A percentile compares a stretch with the other conserved stretches of the same genome.
phyloP scores from a whole-genome alignment of 2,888 invertebrate genomes.

The Rosalia funebris region DNA sequence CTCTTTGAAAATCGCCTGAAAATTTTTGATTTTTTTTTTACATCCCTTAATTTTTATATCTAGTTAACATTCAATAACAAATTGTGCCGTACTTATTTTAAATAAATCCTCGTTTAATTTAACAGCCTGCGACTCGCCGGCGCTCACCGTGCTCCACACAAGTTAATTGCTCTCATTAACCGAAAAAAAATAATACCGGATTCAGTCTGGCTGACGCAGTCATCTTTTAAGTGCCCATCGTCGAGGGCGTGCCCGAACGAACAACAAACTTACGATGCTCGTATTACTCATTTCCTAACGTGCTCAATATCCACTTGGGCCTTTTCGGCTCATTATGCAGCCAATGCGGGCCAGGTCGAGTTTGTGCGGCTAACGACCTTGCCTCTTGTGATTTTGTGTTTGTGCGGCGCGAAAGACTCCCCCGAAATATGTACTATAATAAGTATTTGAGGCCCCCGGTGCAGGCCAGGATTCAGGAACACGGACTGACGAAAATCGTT shows the following conservation, averaged over 20 bases:
- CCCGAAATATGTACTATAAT: constrained; percentile 59
- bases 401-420: background rate
- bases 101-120: background rate
- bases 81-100: background rate
- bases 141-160: background rate
- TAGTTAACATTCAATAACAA: background rate
- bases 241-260: constrained; percentile 16
- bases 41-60: background rate
- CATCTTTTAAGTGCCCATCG: constrained; percentile 20
- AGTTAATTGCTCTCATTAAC: constrained; percentile 10
- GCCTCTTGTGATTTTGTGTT: constrained; percentile 2
- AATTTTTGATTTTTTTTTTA: background rate
- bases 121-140: background rate
- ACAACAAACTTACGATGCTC: constrained; percentile 32
- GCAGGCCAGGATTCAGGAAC: constrained; percentile 53
- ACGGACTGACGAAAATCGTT: constrained; percentile 57
- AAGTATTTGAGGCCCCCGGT: constrained; percentile 62
- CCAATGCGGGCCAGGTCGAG: background rate
- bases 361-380: constrained; percentile 20
- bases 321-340: constrained; percentile 25
- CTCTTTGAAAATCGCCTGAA: too few species aligned
- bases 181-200: constrained; percentile 14
- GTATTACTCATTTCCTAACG: constrained; percentile 33
- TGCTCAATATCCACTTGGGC: constrained; percentile 32
- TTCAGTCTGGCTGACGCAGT: constrained; percentile 11